Evolutionary conservation across 2,797 vertebrate species (phyloP).

Genomic region (Coendou prehensilis): DNA sequence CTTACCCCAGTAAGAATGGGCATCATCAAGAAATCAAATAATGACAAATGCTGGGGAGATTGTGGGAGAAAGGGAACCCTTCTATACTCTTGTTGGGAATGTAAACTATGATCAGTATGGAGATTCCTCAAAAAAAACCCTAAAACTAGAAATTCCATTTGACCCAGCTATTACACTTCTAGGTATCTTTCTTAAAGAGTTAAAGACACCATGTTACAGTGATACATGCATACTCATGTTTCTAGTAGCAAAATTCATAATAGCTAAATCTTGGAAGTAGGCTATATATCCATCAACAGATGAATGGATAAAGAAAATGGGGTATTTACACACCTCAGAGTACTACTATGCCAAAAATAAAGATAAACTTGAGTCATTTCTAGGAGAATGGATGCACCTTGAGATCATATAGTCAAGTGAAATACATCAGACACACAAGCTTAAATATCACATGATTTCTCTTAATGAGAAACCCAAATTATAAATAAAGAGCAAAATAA

Average conservation of each 20-base stretch:
- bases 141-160: neutral
- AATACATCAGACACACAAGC: neutral
- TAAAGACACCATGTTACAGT: neutral
- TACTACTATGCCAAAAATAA: neutral
- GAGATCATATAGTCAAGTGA: neutral
- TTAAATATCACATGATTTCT: neutral
- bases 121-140: neutral
- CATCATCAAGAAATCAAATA: neutral
- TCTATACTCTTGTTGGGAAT: neutral
- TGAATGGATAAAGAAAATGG: neutral
- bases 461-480: neutral
- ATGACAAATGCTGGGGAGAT: neutral
- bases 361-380: neutral
- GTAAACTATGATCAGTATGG: neutral
- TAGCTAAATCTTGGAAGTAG: neutral
- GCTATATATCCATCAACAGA: neutral
- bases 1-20: neutral
- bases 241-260: neutral
- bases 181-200: neutral
- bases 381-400: neutral
- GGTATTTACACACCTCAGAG: neutral
- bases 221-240: neutral
- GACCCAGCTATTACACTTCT: neutral
- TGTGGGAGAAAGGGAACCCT: neutral
- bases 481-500: neutral